phyloP scores from a whole-genome alignment of 2,888 invertebrate species.

The Atherix ibis region DNA sequence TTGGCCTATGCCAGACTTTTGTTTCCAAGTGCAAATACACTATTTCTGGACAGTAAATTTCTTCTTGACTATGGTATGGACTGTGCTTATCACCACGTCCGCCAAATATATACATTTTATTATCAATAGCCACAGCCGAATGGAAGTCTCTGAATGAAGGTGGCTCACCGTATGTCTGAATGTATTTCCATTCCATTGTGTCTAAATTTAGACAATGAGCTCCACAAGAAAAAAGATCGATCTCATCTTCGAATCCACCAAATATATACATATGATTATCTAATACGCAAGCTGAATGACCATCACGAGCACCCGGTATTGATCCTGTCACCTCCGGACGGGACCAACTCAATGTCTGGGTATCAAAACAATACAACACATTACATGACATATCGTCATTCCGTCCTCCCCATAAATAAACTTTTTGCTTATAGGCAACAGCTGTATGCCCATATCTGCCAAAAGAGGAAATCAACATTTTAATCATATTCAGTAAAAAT shows the following conservation, averaged over 20 bases:
- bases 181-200: constrained; percentile 53
- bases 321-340: constrained; percentile 48
- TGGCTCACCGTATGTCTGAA: constrained; percentile 44
- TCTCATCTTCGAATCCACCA: constrained; percentile 79
- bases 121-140: constrained; percentile 60
- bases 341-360: constrained; percentile 50
- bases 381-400: constrained; percentile 67
- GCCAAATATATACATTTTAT: constrained; percentile 79
- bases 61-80: constrained; percentile 46
- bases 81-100: constrained; percentile 64
- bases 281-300: constrained; percentile 76
- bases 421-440: constrained; percentile 56
- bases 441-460: constrained; percentile 74
- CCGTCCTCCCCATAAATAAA: constrained; percentile 79
- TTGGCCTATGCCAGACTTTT: constrained; percentile 50
- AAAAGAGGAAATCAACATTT: too few relatives aligned
- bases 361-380: constrained; percentile 66
- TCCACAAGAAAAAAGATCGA: constrained; percentile 64
- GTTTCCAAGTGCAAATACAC: constrained; percentile 57
- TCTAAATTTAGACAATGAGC: constrained; percentile 59
- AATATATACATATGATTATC: constrained; percentile 71
- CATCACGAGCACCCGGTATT: constrained; percentile 72
- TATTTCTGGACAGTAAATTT: constrained; percentile 63
- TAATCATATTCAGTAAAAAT: background rate
- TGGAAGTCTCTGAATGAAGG: constrained; percentile 77